A percentile compares a stretch with the other conserved stretches of the same genome.
phyloP scores from a whole-genome alignment of 1,140 invertebrate species.

The Octopus bimaculoides region DNA sequence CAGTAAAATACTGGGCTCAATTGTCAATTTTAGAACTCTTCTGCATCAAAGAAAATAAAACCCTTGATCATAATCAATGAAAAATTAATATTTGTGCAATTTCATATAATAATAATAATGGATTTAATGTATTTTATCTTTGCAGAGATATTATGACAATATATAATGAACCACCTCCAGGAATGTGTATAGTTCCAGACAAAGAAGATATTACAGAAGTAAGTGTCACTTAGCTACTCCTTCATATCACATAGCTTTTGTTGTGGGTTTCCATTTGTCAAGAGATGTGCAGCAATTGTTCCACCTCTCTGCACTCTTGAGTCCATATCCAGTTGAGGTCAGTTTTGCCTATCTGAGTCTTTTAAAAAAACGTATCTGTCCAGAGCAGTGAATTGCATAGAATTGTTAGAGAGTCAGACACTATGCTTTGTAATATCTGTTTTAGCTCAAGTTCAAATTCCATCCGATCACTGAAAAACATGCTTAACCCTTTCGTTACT shows the following conservation, averaged over 20 bases:
- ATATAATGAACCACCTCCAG: conserved; percentile 63
- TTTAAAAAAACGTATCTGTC: neutral
- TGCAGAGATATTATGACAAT: conserved; percentile 63
- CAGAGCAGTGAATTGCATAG: neutral
- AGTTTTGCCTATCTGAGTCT: neutral
- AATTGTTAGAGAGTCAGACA: neutral
- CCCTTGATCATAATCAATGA: no score
- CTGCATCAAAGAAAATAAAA: no score
- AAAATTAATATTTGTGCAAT: no score
- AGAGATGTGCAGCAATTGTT: neutral
- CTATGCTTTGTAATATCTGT: no score
- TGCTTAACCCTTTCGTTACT: no score
- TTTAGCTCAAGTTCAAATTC: no score
- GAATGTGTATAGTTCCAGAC: conserved; percentile 64
- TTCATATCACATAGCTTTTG: no score
- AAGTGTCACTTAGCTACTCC: neutral
- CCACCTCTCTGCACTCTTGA: neutral
- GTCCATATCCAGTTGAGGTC: neutral
- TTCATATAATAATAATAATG: no score
- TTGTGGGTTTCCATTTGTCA: neutral
- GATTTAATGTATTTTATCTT: conserved; percentile 15
- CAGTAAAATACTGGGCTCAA: no score
- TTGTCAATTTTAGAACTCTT: no score
- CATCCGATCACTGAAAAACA: no score
- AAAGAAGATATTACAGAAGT: conserved; percentile 62